Conservation (phyloP, 2,797 vertebrate genomes). For the Pipistrellus pipistrellus region DNA sequence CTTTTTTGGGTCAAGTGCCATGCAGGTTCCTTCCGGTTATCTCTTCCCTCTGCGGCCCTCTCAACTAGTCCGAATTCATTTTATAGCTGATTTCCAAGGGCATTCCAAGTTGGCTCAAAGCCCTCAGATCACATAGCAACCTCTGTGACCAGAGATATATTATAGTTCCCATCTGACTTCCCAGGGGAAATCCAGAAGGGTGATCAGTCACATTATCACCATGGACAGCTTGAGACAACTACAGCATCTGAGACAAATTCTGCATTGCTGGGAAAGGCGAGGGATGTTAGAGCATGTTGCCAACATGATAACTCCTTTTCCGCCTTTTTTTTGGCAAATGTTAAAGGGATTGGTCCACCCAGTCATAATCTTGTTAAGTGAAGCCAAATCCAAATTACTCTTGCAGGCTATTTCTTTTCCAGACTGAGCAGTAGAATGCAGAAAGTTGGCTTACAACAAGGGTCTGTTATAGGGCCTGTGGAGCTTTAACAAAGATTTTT, state of each 20-base stretch:
- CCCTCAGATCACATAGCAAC: neutral
- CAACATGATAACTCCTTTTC: neutral
- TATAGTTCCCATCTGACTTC: neutral
- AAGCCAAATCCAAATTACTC: constrained; percentile 73
- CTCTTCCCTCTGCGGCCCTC: neutral
- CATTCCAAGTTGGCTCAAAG: neutral
- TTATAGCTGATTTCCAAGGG: neutral
- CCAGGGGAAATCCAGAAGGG: neutral
- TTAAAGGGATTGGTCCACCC: constrained; percentile 63
- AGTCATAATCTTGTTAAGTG: constrained; percentile 70
- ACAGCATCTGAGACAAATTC: neutral
- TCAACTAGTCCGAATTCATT: neutral
- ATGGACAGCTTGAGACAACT: neutral
- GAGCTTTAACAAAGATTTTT: neutral
- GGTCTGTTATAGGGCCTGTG: neutral
- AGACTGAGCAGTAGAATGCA: constrained; percentile 46
- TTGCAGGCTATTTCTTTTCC: constrained; percentile 15
- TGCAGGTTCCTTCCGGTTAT: neutral
- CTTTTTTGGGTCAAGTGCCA: neutral
- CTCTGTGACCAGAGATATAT: neutral
- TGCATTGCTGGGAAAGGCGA: neutral
- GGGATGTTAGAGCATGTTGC: neutral
- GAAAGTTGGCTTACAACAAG: constrained; percentile 12
- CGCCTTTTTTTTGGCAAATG: constrained; percentile 54
- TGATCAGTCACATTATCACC: neutral